phyloP scores from a whole-genome alignment of 2,113 vertebrate species.

The Thalassarche chlororhynchos region DNA sequence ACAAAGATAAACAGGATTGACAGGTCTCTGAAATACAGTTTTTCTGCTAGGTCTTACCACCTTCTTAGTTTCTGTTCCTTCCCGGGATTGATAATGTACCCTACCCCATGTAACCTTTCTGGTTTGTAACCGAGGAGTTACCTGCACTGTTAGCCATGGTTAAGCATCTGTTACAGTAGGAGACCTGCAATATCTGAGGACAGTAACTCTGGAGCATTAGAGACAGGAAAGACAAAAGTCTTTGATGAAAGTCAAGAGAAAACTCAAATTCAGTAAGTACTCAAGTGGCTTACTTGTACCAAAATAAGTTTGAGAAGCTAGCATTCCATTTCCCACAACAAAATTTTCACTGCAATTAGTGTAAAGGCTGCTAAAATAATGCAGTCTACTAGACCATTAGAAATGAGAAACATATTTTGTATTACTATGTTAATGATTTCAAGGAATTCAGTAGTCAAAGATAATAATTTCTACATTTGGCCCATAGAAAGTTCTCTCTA shows the following conservation, averaged over 20 bases:
- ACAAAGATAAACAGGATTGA: neutral
- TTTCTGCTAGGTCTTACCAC: neutral
- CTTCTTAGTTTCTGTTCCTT: neutral
- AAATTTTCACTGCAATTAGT: neutral
- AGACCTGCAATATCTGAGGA: neutral
- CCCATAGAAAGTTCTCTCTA: neutral
- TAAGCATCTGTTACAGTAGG: neutral
- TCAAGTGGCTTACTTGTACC: neutral
- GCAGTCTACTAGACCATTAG: neutral
- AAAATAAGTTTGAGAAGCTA: neutral
- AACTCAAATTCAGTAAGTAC: neutral
- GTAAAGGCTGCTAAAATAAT: neutral
- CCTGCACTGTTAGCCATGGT: no score
- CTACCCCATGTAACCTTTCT: neutral
- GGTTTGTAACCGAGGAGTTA: neutral
- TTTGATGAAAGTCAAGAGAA: neutral
- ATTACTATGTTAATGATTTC: neutral
- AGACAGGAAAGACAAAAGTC: neutral
- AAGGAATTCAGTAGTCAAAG: neutral
- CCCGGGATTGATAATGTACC: fast-evolving
- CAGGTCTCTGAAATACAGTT: neutral
- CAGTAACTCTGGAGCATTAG: neutral
- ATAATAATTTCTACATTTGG: neutral
- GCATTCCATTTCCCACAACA: fast-evolving
- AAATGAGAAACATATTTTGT: neutral